These are phyloP conservation scores for Eilema depressum DNA, from an alignment of 2,888 invertebrate genomes.

Conservation along the genomic window DNA sequence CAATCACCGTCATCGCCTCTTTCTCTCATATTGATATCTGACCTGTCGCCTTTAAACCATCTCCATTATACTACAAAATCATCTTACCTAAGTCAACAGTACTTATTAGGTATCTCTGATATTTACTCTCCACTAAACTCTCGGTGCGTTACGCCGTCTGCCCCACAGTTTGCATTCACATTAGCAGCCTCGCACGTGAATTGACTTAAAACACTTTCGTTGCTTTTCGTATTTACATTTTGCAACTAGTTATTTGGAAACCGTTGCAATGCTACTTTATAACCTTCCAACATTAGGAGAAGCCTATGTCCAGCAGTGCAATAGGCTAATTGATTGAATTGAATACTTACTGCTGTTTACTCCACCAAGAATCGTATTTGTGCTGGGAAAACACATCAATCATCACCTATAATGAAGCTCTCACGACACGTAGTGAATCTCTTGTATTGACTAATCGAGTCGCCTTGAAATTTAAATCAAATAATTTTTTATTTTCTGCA, in stretches of 20 bases:
- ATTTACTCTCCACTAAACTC: conserved; percentile 4
- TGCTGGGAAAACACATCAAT: no score
- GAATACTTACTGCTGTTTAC: no score
- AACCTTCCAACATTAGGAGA: no score
- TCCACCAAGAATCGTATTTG: neutral
- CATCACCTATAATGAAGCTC: neutral
- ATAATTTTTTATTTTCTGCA: conserved; percentile 2
- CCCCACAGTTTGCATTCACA: conserved; percentile 11
- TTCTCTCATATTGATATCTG: neutral
- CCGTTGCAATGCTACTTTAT: neutral
- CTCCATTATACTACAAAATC: neutral
- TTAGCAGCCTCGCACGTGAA: conserved; percentile 15
- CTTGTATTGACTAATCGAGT: neutral
- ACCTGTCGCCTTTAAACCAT: neutral
- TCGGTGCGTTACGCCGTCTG: conserved; percentile 11
- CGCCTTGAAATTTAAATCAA: neutral
- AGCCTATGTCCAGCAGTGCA: no score
- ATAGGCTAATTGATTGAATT: no score
- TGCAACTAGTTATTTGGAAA: conserved; percentile 8
- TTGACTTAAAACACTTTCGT: conserved; percentile 16
- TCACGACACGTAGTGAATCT: neutral
- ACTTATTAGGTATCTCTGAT: neutral
- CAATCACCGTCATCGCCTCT: neutral
- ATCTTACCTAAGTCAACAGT: conserved; percentile 1
- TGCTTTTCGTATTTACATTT: neutral